Base-by-base conservation (phyloP, 2,888 invertebrate species). In the Tetragonisca angustula region DNA sequence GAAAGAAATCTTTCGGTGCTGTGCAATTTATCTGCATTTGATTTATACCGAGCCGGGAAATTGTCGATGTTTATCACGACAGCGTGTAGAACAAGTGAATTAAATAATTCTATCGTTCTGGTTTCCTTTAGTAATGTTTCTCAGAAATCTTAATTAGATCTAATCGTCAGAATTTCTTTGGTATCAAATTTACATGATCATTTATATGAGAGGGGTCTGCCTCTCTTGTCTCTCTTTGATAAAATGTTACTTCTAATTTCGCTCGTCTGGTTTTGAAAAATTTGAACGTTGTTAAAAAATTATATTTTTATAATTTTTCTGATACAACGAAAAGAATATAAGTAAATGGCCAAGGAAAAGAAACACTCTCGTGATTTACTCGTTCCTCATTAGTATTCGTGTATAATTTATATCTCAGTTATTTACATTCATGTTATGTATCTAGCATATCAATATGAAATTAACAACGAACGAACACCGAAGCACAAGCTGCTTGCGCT, bases 41-140 rank as follows among this genome's bases (percentile, higher is more conserved):
- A 73, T 74, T 81, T 73, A 70, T 56, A 73, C 56, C 49, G 54
- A 36, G 27, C 2, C 17, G 21, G 79, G 32, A 79, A 62, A 81
- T 73, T 73, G 32, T 61, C 21, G 71, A 27, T 61, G 50, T 72
- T 54, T 61, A 72, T 49, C 68, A 27, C 19, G 19, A 15, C 24
- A 19, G 36, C 4, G 13, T 43, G 43, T 19, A 54, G 64, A 49
- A 54, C 67, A 52, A 64, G 19, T 74, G 32, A 59, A 59, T 68
- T 68, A 68, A 67, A 67, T 56, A 67, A 56, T 4, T 49, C 27
- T 59, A 11, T 21, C 19, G 52, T 36, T 9, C 43, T 54, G 2
- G 52, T 19, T 13, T n/a, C 36, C 6, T 62, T 36, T 13, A 15
- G 50, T 24, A 36, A 21, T 17, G 0, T 21, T 67, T 27, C 52